Evolutionary conservation across 2,113 vertebrate genomes (phyloP).

Genomic region (Callaeas wilsoni): DNA sequence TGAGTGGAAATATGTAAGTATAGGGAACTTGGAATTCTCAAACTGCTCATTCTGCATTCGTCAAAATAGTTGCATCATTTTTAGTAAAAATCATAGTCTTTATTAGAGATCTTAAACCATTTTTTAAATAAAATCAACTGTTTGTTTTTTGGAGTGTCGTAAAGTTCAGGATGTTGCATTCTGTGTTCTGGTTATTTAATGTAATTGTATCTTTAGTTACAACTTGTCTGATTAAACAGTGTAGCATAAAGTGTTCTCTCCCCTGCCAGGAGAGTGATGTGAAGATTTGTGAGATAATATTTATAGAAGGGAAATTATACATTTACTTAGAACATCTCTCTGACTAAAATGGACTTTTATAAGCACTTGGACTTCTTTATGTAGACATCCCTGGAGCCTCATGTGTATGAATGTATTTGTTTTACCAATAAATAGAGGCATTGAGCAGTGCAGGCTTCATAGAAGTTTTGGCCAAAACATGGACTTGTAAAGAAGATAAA

Average conservation of each 20-base stretch:
- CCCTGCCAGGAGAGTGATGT: neutral
- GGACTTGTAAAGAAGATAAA: neutral
- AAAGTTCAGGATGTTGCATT: neutral
- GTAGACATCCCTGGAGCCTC: neutral
- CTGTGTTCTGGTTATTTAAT: neutral
- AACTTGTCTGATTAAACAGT: neutral
- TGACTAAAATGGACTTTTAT: neutral
- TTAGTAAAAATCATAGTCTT: neutral
- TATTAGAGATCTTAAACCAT: neutral
- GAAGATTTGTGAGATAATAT: neutral
- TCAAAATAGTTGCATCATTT: neutral
- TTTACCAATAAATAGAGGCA: neutral
- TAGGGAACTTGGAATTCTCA: neutral
- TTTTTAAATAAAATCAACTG: neutral
- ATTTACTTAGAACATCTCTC: neutral
- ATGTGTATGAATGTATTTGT: neutral
- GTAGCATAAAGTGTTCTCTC: neutral
- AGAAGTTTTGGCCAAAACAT: neutral
- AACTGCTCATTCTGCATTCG: neutral
- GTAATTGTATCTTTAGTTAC: neutral
- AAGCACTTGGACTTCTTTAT: neutral
- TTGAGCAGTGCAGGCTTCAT: neutral
- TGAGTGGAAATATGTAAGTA: constrained; percentile 97
- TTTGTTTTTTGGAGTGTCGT: neutral
- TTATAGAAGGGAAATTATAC: neutral